These are phyloP conservation scores for Cephus pulcher DNA, from an alignment of 2,888 invertebrate species.

Conservation along the genomic window DNA sequence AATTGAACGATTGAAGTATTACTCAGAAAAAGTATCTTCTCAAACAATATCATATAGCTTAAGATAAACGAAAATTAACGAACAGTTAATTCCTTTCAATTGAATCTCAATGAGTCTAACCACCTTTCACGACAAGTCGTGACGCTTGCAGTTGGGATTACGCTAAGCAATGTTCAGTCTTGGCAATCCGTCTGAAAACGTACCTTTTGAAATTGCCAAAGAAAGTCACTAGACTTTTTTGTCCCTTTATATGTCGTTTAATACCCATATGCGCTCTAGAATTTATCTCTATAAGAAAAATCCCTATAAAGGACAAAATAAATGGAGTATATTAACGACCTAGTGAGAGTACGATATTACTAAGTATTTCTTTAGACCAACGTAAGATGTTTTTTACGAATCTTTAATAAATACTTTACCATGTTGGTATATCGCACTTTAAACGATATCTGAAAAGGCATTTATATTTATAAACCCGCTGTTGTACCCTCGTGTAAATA, in stretches of 20 bases:
- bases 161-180: background rate
- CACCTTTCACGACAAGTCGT: background rate
- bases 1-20: background rate
- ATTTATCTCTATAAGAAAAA: too few relatives aligned
- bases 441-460: background rate
- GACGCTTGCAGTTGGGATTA: background rate
- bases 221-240: background rate
- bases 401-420: background rate
- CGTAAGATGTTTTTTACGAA: background rate
- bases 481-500: background rate
- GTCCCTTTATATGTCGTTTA: too few relatives aligned
- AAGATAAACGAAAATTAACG: too few relatives aligned
- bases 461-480: background rate
- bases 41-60: too few relatives aligned
- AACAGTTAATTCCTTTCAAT: background rate
- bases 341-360: too few relatives aligned
- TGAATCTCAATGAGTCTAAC: background rate
- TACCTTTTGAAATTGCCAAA: too few relatives aligned
- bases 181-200: background rate
- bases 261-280: too few relatives aligned
- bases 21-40: background rate
- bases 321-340: too few relatives aligned
- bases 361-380: background rate
- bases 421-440: background rate
- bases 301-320: too few relatives aligned